phyloP scores from a whole-genome alignment of 2,797 vertebrate genomes.

The Caiman crocodilus region DNA sequence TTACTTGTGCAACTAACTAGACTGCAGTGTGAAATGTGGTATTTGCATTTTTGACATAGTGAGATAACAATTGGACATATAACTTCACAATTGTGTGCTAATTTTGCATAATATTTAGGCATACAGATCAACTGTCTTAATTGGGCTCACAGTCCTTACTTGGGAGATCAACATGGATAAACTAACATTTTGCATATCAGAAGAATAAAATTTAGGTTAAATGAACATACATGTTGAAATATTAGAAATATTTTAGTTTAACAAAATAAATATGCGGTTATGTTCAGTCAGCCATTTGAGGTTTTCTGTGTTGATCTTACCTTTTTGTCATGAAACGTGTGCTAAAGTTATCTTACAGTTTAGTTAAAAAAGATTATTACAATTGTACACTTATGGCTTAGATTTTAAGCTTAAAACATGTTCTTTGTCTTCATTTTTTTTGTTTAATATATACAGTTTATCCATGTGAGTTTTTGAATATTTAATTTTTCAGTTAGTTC shows the following conservation, averaged over 20 bases:
- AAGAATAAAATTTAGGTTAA: not conserved
- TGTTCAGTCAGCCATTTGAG: not conserved
- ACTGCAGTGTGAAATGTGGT: not conserved
- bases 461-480: not conserved
- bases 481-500: rapidly evolving
- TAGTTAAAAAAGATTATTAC: not conserved
- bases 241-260: not conserved
- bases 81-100: not conserved
- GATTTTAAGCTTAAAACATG: not conserved
- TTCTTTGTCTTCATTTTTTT: not conserved
- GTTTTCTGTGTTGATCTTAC: not conserved
- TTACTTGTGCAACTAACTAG: not conserved
- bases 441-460: not conserved
- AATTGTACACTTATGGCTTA: not conserved
- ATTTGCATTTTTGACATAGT: not conserved
- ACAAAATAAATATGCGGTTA: not conserved
- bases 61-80: not conserved
- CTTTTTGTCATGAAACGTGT: not conserved
- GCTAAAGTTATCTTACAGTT: not conserved
- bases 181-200: not conserved
- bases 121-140: constrained; percentile 20
- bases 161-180: constrained; percentile 10
- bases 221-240: not conserved
- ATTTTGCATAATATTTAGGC: not conserved
- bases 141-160: not conserved